phyloP scores from a whole-genome alignment of 2,797 vertebrate genomes.

The Ceyx erithaca region DNA sequence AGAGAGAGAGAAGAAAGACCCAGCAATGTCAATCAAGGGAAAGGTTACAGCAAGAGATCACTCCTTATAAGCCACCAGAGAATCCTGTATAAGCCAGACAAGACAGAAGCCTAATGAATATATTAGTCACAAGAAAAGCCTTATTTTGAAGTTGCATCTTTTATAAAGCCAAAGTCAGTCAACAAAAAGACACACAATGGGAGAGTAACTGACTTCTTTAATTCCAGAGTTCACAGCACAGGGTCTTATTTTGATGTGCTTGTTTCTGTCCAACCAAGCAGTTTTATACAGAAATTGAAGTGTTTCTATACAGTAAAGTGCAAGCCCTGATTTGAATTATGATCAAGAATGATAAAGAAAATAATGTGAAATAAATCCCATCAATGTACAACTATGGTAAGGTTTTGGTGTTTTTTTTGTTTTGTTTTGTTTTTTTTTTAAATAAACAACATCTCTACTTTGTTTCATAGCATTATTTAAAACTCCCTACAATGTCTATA shows the following conservation, averaged over 20 bases:
- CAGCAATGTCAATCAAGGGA: not conserved
- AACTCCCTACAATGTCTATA: not conserved
- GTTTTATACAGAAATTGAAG: not conserved
- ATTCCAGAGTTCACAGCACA: not conserved
- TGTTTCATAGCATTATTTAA: not conserved
- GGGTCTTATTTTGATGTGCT: not conserved
- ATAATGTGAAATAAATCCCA: not conserved
- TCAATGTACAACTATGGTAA: not conserved
- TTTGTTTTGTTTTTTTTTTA: too few species aligned
- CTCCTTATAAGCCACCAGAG: not conserved
- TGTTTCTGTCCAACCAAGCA: not conserved
- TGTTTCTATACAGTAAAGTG: not conserved
- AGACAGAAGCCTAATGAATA: not conserved
- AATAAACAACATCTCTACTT: not conserved
- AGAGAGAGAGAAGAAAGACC: not conserved
- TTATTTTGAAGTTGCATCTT: slow-evolving; percentile 20
- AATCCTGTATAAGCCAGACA: not conserved
- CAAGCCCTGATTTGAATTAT: not conserved
- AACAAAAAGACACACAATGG: not conserved
- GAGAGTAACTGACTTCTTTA: not conserved
- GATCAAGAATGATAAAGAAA: not conserved
- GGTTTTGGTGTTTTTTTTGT: too few species aligned
- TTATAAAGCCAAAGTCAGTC: not conserved
- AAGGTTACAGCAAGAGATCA: not conserved
- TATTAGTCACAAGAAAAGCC: slow-evolving; percentile 28